These are phyloP conservation scores for Azorinus chamasolen DNA, from an alignment of 2,888 invertebrate species.

Conservation along the genomic window DNA sequence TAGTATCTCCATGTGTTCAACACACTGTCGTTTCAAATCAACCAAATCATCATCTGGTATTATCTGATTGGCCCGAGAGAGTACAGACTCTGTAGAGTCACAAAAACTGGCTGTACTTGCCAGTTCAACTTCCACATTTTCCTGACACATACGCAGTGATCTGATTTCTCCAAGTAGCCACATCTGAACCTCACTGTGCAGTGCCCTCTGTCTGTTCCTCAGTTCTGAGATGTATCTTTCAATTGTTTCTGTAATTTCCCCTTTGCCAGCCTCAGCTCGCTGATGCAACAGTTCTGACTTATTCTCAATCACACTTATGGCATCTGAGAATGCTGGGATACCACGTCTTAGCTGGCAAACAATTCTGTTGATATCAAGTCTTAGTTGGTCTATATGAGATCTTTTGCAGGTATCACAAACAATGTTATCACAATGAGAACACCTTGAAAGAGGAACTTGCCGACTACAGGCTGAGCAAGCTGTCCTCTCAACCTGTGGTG, in stretches of 20 bases:
- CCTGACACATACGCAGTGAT: slow-evolving; percentile 93
- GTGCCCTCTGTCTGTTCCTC: slow-evolving; percentile 89
- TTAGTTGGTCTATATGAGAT: slow-evolving; percentile 86
- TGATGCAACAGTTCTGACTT: slow-evolving; percentile 95
- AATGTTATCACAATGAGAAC: slow-evolving; percentile 98
- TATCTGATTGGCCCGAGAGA: slow-evolving; percentile 65
- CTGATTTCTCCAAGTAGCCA: slow-evolving; percentile 96
- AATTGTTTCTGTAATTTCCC: slow-evolving; percentile 92
- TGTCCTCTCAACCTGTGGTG: slow-evolving; percentile 86
- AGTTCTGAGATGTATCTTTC: slow-evolving; percentile 85
- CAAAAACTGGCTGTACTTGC: slow-evolving; percentile 98
- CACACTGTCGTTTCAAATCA: slow-evolving; percentile 76
- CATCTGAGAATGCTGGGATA: slow-evolving; percentile 88
- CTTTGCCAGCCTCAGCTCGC: slow-evolving; percentile 95
- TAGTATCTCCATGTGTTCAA: slow-evolving; percentile 77
- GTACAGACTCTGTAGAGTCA: slow-evolving; percentile 88
- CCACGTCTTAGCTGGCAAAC: slow-evolving; percentile 91
- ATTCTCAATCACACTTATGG: slow-evolving; percentile 89
- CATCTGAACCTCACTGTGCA: slow-evolving; percentile 90
- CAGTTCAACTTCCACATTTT: slow-evolving; percentile 97
- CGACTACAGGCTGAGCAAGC: slow-evolving; percentile 97
- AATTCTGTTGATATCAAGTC: slow-evolving; percentile 93
- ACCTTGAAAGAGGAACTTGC: slow-evolving; percentile 88
- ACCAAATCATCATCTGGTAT: slow-evolving; percentile 79
- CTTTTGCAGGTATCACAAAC: slow-evolving; percentile 97